Base-by-base conservation (phyloP, 2,797 vertebrate species). In the Rhinichthys osculus region DNA sequence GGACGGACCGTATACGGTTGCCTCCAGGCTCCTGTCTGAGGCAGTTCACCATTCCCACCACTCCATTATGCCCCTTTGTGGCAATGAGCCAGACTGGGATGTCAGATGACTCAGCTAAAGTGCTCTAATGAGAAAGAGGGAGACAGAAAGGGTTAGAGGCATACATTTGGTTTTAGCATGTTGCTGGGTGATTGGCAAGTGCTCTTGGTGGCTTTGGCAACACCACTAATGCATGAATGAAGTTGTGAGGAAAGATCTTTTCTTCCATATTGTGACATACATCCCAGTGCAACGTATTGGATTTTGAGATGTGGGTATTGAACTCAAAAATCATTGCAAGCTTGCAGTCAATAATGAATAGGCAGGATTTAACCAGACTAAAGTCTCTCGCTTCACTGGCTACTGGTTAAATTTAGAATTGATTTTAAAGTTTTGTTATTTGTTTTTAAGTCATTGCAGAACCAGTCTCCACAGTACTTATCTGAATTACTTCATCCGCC, bases 1-100 rank as follows among this genome's bases (percentile, higher is more conserved):
- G 71, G 64, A 76, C 92, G 14, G 92, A 99, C 98, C 97, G 97
- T 92, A 99, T 95, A 52, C 96, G 93, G 85, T 95, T 93, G n/a
- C 98, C 97, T 0, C 96, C 96, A 0, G 96, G 95, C 91, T 99
- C 98, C 88, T 96, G 96, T n/a, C 97, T 96, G 23, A 99, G 96
- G 90, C 98, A 99, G 93, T 98, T 99, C 86, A 99, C 97, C 97
- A 99, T 94, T 81, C 98, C 98, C 81, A 99, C 93, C 85, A 99
- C 91, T 33, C 98, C 98, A 0, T 96, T 97, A 90, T 96, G 96
- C 4, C 90, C 81, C 80, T 94, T 91, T 52, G 92, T 89, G 4
- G 97, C 96, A 1, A 93, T 97, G 87, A 99, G 91, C 97, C 97
- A 99, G 86, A 99, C 91, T 0, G 95, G 94, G 44, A 76, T 85